Evolutionary conservation across 2,888 invertebrate species (phyloP).

Genomic region (Lymantria monacha): DNA sequence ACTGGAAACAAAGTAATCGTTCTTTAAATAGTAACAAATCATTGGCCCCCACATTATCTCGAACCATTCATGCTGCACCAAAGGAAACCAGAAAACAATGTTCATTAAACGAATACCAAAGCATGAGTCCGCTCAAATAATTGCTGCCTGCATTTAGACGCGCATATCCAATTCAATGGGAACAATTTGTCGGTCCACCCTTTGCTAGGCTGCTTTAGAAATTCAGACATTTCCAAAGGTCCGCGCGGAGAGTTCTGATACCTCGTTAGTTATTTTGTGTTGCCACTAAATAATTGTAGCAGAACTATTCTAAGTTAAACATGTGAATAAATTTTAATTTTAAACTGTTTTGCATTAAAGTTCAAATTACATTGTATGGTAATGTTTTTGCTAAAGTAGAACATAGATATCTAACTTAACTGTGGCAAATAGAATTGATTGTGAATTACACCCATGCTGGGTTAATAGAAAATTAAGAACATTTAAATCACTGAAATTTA

Average conservation of each 20-base stretch:
- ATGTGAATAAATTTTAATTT: conserved; percentile 24
- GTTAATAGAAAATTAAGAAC: too few relatives aligned
- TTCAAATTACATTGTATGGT: conserved; percentile 20
- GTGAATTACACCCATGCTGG: conserved; percentile 33
- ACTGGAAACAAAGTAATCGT: conserved; percentile 24
- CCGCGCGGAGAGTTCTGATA: conserved; percentile 63
- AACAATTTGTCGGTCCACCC: conserved; percentile 75
- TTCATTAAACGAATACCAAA: conserved; percentile 79
- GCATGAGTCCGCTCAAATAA: conserved; percentile 55
- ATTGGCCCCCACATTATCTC: conserved; percentile 56
- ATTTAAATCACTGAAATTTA: too few relatives aligned
- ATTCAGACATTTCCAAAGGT: conserved; percentile 71
- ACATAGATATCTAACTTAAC: conserved; percentile 53
- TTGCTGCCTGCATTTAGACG: conserved; percentile 60
- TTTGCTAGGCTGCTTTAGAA: conserved; percentile 58
- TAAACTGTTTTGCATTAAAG: conserved; percentile 23
- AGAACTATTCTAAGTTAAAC: conserved; percentile 36
- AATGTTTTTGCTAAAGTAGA: conserved; percentile 12
- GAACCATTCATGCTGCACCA: conserved; percentile 51
- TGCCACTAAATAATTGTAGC: conserved; percentile 75
- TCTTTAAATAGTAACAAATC: conserved; percentile 56
- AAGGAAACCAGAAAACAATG: conserved; percentile 69
- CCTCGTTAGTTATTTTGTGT: conserved; percentile 74
- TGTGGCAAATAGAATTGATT: conserved; percentile 52
- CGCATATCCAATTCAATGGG: conserved; percentile 62